Evolutionary conservation across 2,797 vertebrate species (phyloP).

Genomic region (Tympanoctomys barrerae): DNA sequence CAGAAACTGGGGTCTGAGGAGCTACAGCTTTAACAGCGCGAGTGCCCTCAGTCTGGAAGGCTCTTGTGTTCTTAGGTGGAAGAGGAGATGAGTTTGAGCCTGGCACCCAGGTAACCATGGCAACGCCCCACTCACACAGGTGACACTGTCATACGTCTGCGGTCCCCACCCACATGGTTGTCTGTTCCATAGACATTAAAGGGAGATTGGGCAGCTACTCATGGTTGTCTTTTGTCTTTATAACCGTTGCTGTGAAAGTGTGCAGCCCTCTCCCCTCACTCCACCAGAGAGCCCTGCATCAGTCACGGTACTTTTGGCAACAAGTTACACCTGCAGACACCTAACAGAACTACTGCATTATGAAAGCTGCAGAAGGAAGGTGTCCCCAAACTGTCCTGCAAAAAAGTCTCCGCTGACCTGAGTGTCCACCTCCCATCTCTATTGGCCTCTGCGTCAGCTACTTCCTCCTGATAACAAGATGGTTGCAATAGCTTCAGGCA

Average conservation of each 20-base stretch:
- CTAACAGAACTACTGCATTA: neutral
- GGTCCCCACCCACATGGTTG: neutral
- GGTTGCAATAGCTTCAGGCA: neutral
- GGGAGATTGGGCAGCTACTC: neutral
- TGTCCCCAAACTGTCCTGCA: neutral
- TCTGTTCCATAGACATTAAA: conserved; percentile 55
- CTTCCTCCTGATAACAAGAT: neutral
- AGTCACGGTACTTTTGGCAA: neutral
- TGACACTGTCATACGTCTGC: neutral
- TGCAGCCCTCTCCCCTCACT: neutral
- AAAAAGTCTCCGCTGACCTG: neutral
- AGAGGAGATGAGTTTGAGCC: neutral
- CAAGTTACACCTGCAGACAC: neutral
- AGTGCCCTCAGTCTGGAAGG: neutral
- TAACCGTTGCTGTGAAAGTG: neutral
- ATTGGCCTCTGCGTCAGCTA: neutral
- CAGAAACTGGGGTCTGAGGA: neutral
- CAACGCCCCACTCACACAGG: neutral
- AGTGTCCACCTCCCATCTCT: neutral
- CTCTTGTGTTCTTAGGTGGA: neutral
- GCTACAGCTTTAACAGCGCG: neutral
- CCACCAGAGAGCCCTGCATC: neutral
- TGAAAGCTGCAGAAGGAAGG: neutral
- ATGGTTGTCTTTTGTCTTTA: neutral
- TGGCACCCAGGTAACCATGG: neutral